phyloP scores from a whole-genome alignment of 2,113 vertebrate genomes.

The Engystomops pustulosus region DNA sequence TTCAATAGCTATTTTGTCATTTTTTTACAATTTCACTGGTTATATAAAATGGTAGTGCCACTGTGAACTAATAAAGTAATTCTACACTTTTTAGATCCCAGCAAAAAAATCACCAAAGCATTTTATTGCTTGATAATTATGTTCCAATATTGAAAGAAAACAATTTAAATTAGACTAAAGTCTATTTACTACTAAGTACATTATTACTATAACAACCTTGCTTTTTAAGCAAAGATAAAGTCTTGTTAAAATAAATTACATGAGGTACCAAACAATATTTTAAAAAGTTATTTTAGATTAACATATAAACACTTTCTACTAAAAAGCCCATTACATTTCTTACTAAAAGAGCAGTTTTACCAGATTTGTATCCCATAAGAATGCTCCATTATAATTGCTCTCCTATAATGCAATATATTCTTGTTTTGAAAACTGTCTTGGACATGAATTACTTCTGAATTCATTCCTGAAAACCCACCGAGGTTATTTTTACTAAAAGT shows the following conservation, averaged over 20 bases:
- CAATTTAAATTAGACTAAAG: neutral
- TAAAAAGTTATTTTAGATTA: slow-evolving; percentile 5
- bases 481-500: neutral
- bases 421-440: slow-evolving; percentile 28
- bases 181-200: neutral
- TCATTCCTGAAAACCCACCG: neutral
- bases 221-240: neutral
- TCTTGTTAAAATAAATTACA: slow-evolving; percentile 1
- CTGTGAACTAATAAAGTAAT: neutral
- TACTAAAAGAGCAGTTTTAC: slow-evolving; percentile 16
- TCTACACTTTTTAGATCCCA: neutral
- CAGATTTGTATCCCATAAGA: neutral
- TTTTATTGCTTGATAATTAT: neutral
- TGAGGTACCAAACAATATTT: slow-evolving; percentile 16
- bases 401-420: slow-evolving; percentile 22
- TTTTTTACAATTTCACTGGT: too few relatives aligned
- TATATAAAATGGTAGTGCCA: too few relatives aligned
- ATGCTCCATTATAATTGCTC: slow-evolving; percentile 35
- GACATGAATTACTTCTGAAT: slow-evolving; percentile 25
- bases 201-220: neutral
- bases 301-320: neutral
- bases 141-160: neutral
- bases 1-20: too few relatives aligned
- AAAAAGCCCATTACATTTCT: neutral
- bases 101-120: neutral